Evolutionary conservation across 2,888 invertebrate genomes (phyloP).

Genomic region (Lithophane leautieri): DNA sequence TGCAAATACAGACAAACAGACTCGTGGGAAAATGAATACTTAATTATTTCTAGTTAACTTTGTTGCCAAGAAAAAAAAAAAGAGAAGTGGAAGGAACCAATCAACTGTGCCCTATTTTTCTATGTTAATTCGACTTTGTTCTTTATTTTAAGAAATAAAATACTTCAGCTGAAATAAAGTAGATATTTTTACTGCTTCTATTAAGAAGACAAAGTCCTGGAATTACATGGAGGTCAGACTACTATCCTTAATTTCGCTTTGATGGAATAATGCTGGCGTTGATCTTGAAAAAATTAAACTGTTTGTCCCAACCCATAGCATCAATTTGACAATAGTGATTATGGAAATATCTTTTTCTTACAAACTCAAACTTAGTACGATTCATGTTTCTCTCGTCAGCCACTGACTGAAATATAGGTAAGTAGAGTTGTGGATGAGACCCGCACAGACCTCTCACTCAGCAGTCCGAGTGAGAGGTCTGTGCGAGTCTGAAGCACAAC

Average conservation of each 20-base stretch:
- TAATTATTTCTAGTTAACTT: constrained; percentile 23
- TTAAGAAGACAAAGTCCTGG: constrained; percentile 9
- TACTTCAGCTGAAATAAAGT: background rate
- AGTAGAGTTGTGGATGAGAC: too few species aligned
- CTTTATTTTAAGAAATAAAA: constrained; percentile 16
- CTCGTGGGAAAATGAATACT: background rate
- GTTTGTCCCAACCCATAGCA: background rate
- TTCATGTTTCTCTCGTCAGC: background rate
- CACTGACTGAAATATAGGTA: background rate
- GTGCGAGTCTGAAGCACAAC: too few species aligned
- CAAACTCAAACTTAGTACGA: background rate
- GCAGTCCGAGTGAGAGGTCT: too few species aligned
- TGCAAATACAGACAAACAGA: background rate
- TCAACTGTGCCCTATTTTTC: constrained; percentile 20
- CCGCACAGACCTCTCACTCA: too few species aligned
- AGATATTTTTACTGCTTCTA: constrained; percentile 16
- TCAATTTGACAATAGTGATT: background rate
- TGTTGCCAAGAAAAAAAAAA: constrained; percentile 9
- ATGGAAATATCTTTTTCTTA: background rate
- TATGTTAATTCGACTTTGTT: constrained; percentile 19
- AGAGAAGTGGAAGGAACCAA: constrained; percentile 7
- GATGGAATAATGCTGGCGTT: background rate
- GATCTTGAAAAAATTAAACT: background rate
- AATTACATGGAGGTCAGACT: constrained; percentile 18
- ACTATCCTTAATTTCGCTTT: background rate